phyloP scores from a whole-genome alignment of 2,797 vertebrate genomes.

The Nannoperca obscura region DNA sequence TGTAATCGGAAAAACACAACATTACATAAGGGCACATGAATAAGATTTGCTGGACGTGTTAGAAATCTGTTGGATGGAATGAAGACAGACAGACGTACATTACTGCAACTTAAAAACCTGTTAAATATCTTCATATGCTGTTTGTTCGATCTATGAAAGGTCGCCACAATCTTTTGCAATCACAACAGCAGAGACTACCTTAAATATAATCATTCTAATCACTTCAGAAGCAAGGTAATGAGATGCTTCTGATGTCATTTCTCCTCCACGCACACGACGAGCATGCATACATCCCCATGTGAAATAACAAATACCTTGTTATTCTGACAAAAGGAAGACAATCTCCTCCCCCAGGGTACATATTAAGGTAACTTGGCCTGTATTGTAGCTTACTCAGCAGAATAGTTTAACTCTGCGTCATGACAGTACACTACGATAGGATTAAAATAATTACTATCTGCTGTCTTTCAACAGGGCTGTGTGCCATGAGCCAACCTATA shows the following conservation, averaged over 20 bases:
- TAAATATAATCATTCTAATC: conserved; percentile 51
- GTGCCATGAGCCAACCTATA: conserved; percentile 4
- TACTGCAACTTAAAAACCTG: not conserved
- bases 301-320: conserved; percentile 48
- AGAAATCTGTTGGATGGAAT: not conserved
- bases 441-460: conserved; percentile 45
- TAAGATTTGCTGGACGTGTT: conserved; percentile 2
- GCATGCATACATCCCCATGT: conserved; percentile 8
- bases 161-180: conserved; percentile 9
- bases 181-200: conserved; percentile 19
- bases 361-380: conserved; percentile 19
- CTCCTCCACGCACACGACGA: not conserved
- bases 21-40: conserved; percentile 20
- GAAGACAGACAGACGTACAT: not conserved
- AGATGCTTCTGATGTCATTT: conserved; percentile 31
- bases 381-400: conserved; percentile 27
- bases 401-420: conserved; percentile 32
- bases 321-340: conserved; percentile 37
- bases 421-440: conserved; percentile 25
- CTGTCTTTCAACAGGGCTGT: conserved; percentile 9
- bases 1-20: conserved; percentile 15
- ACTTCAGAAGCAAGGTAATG: conserved; percentile 21
- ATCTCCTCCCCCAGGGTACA: conserved; percentile 29
- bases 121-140: not conserved
- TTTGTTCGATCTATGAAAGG: not conserved